Percentiles rank a stretch among this genome's conserved stretches.
phyloP scores from a whole-genome alignment of 1,140 invertebrate species.

The Zeugodacus cucurbitae region DNA sequence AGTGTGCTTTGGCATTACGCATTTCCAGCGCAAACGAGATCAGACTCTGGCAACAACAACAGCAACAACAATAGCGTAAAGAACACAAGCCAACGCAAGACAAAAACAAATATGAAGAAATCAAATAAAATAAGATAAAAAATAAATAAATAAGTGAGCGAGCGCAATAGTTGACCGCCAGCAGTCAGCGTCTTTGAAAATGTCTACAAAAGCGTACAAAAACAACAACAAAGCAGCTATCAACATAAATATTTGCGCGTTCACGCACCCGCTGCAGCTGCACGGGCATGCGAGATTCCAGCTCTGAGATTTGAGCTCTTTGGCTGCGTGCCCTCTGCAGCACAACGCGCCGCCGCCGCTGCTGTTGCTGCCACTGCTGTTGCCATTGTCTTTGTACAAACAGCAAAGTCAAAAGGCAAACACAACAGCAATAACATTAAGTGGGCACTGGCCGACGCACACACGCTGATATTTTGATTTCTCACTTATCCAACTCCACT shows the following conservation, averaged over 20 bases:
- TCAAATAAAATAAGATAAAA: not conserved
- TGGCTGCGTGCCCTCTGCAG: not conserved
- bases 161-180: not conserved
- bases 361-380: not conserved
- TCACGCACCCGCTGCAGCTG: slow-evolving; percentile 25
- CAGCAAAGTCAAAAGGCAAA: not conserved
- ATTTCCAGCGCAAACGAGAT: not conserved
- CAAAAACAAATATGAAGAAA: not conserved
- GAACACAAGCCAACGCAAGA: not conserved
- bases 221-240: not conserved
- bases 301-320: not conserved
- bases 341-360: not conserved
- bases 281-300: not conserved
- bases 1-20: not conserved
- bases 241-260: slow-evolving; percentile 12
- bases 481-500: not conserved
- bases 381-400: not conserved
- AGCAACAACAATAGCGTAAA: not conserved
- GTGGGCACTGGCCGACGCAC: slow-evolving; percentile 2
- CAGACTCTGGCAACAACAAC: not conserved
- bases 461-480: not conserved
- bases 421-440: not conserved
- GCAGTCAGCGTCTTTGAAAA: not conserved
- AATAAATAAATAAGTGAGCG: not conserved
- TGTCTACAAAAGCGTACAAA: not conserved